Conservation (phyloP, 2,797 vertebrate genomes). For the Phataginus tricuspis region DNA sequence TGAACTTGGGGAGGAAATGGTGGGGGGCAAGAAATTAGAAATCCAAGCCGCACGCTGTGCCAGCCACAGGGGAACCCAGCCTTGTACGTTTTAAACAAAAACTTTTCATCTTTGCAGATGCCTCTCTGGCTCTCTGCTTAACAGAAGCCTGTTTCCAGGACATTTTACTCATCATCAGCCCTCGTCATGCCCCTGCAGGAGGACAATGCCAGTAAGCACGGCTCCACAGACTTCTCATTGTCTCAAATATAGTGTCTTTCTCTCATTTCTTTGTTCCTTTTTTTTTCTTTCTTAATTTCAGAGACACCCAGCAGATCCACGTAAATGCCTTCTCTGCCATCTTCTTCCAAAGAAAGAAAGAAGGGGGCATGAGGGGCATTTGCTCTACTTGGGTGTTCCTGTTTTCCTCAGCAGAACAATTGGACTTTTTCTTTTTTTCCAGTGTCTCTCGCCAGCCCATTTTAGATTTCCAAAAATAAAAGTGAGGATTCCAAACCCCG, state of each 20-base stretch:
- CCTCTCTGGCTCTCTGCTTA: conserved; percentile 46
- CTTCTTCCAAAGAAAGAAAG: conserved; percentile 22
- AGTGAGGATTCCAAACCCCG: conserved; percentile 63
- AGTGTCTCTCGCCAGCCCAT: conserved; percentile 59
- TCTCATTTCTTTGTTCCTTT: conserved; percentile 33
- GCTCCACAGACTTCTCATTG: conserved; percentile 42
- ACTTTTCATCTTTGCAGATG: conserved; percentile 70
- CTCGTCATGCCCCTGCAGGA: not conserved
- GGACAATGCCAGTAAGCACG: not conserved
- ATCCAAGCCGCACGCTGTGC: conserved; percentile 73
- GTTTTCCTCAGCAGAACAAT: conserved; percentile 56
- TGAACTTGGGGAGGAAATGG: conserved; percentile 52
- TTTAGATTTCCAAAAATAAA: conserved; percentile 71
- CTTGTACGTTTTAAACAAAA: conserved; percentile 67
- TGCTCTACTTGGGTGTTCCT: conserved; percentile 59
- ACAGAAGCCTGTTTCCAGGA: conserved; percentile 62
- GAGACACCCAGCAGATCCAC: conserved; percentile 37
- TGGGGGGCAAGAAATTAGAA: conserved; percentile 68
- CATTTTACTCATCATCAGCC: conserved; percentile 48
- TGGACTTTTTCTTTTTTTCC: conserved; percentile 14
- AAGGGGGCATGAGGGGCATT: not conserved
- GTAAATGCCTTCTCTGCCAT: conserved; percentile 3
- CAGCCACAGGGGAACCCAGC: conserved; percentile 65
- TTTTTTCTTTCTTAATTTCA: not conserved
- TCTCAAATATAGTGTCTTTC: conserved; percentile 63